Evolutionary conservation across 1,140 invertebrate species (phyloP).

Genomic region (Trichoplusia ni): DNA sequence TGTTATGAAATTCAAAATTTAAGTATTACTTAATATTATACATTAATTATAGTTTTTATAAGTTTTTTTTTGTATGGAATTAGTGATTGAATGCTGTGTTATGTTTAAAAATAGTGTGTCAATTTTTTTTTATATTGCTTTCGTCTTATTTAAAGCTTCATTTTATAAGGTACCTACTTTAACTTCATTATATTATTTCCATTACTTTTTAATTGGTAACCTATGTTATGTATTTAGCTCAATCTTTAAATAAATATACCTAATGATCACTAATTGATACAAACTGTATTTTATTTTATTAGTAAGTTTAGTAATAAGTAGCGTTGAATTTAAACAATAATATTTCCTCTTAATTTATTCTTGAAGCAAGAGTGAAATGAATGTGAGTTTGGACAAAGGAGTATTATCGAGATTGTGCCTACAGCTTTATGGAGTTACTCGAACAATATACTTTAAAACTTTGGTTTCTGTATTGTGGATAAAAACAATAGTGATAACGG

Average conservation of each 20-base stretch:
- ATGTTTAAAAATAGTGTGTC: slow-evolving; percentile 41
- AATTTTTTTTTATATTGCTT: slow-evolving; percentile 17
- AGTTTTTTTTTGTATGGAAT: slow-evolving; percentile 34
- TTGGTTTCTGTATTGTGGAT: too few species aligned
- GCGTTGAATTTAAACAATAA: too few species aligned
- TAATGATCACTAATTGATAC: slow-evolving; percentile 17
- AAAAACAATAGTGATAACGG: too few species aligned
- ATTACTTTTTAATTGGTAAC: slow-evolving; percentile 12
- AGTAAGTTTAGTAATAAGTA: too few species aligned
- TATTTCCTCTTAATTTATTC: too few species aligned
- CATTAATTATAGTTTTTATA: slow-evolving; percentile 36
- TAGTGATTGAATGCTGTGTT: slow-evolving; percentile 54
- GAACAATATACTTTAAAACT: too few species aligned
- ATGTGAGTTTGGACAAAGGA: too few species aligned
- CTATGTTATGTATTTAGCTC: slow-evolving; percentile 25
- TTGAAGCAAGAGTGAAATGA: too few species aligned
- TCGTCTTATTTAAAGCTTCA: slow-evolving; percentile 5
- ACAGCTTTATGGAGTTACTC: too few species aligned
- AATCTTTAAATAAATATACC: slow-evolving; percentile 26
- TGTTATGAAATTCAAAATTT: slow-evolving; percentile 33
- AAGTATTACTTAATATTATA: too few species aligned
- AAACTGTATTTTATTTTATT: neutral
- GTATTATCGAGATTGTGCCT: too few species aligned
- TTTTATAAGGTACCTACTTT: neutral
- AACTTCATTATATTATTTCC: neutral